Evolutionary conservation across 2,113 vertebrate species (phyloP).

Genomic region (Pluvialis apricaria): DNA sequence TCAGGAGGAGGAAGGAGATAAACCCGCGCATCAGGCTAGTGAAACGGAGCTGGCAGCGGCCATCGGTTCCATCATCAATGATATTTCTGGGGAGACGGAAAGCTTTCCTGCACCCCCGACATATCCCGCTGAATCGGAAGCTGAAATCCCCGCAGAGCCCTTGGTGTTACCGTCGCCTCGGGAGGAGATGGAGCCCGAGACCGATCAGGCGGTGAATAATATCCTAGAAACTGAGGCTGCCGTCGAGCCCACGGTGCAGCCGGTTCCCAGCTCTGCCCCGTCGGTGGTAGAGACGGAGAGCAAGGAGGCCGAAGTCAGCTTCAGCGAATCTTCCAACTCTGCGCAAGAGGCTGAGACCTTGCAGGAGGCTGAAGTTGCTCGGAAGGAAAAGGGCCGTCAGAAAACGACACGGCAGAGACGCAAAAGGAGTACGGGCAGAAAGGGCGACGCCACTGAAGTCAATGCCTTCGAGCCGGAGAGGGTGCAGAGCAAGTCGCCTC

Average conservation of each 20-base stretch:
- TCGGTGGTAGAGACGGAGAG: conserved; percentile 1
- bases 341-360: conserved; percentile 61
- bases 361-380: conserved; percentile 74
- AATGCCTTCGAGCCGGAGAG: conserved; percentile 63
- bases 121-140: conserved; percentile 66
- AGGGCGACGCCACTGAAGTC: conserved; percentile 53
- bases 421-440: conserved; percentile 79
- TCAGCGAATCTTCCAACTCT: conserved; percentile 54
- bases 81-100: conserved; percentile 85
- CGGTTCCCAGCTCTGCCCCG: neutral
- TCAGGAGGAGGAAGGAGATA: conserved; percentile 83
- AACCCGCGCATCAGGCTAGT: conserved; percentile 87
- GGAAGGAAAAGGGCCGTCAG: conserved; percentile 83
- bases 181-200: conserved; percentile 84
- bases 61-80: conserved; percentile 96
- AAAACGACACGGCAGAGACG: conserved; percentile 81
- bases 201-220: conserved; percentile 78
- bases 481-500: conserved; percentile 50
- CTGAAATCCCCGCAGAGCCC: conserved; percentile 70
- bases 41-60: conserved; percentile 96
- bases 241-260: conserved; percentile 29
- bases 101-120: conserved; percentile 79
- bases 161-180: conserved; percentile 71
- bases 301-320: conserved; percentile 74
- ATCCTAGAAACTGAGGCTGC: conserved; percentile 72